These are phyloP conservation scores for Pachyuromys duprasi DNA, from an alignment of 2,797 vertebrate species.

Conservation along the genomic window DNA sequence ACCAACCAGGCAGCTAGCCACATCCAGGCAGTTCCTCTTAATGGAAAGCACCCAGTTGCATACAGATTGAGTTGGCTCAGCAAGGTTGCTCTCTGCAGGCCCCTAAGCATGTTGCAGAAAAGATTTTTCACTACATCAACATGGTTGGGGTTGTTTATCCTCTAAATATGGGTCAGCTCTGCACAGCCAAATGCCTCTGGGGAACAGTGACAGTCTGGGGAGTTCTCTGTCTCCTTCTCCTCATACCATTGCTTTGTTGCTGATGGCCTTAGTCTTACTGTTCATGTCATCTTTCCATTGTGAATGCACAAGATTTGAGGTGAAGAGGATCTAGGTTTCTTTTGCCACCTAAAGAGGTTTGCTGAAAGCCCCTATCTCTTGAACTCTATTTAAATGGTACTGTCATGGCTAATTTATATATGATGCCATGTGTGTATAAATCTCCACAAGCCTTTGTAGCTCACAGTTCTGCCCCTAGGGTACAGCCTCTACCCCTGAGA, in stretches of 20 bases:
- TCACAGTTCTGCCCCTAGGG: not conserved
- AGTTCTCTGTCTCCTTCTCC: not conserved
- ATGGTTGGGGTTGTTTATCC: not conserved
- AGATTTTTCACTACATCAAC: conserved; percentile 37
- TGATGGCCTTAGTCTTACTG: conserved; percentile 19
- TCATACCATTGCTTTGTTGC: not conserved
- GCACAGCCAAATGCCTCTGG: not conserved
- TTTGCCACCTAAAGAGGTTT: conserved; percentile 37
- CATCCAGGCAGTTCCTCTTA: not conserved
- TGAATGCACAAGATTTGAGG: conserved; percentile 36
- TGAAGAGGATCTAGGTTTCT: conserved; percentile 49
- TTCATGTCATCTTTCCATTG: not conserved
- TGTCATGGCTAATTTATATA: conserved; percentile 16
- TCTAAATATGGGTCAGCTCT: conserved; percentile 13
- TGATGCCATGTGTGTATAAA: not conserved
- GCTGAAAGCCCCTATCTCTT: not conserved
- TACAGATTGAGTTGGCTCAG: conserved; percentile 31
- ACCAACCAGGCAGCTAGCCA: not conserved
- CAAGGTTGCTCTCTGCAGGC: conserved; percentile 51
- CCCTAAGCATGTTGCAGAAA: conserved; percentile 24
- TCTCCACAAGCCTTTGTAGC: not conserved
- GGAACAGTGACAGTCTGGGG: conserved; percentile 12
- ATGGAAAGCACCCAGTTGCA: conserved; percentile 44
- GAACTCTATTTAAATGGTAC: conserved; percentile 43
- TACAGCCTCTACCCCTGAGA: not conserved